phyloP scores from a whole-genome alignment of 2,797 vertebrate genomes.

The Ptychobarbus kaznakovi region DNA sequence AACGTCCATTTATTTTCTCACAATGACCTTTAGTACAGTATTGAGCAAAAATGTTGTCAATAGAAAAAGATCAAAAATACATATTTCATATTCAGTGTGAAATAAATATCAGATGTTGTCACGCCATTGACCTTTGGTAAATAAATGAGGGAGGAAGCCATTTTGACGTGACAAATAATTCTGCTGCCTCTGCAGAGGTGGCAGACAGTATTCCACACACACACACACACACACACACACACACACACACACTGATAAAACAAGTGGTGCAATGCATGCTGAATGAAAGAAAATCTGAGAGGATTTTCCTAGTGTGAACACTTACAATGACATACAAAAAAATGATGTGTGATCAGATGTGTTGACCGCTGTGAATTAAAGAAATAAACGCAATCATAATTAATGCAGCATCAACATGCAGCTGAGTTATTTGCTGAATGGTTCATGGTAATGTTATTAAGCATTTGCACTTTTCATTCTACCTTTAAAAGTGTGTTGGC shows the following conservation, averaged over 20 bases:
- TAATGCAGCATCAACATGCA: not conserved
- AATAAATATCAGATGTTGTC: conserved; percentile 49
- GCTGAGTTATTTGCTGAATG: not conserved
- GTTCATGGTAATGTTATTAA: conserved; percentile 4
- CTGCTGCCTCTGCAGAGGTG: conserved; percentile 43
- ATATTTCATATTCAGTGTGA: conserved; percentile 46
- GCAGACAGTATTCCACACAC: conserved; percentile 30
- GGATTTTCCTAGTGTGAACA: conserved; percentile 15
- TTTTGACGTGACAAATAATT: conserved; percentile 49
- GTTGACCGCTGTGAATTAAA: not conserved
- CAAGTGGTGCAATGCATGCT: conserved; percentile 47
- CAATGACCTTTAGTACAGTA: conserved; percentile 28
- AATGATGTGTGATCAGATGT: not conserved
- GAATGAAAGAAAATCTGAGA: conserved; percentile 39
- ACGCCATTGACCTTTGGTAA: conserved; percentile 31
- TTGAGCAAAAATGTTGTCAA: conserved; percentile 36
- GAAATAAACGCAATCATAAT: not conserved
- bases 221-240: conserved; percentile 8
- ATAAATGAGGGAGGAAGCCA: not conserved
- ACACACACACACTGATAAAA: conserved; percentile 46
- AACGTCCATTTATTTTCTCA: conserved; percentile 43
- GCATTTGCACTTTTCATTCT: conserved; percentile 8
- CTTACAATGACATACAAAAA: conserved; percentile 17
- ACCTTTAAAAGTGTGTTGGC: conserved; percentile 24
- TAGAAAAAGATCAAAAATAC: conserved; percentile 39